phyloP scores from a whole-genome alignment of 2,888 invertebrate genomes.

The Synanthedon vespiformis region DNA sequence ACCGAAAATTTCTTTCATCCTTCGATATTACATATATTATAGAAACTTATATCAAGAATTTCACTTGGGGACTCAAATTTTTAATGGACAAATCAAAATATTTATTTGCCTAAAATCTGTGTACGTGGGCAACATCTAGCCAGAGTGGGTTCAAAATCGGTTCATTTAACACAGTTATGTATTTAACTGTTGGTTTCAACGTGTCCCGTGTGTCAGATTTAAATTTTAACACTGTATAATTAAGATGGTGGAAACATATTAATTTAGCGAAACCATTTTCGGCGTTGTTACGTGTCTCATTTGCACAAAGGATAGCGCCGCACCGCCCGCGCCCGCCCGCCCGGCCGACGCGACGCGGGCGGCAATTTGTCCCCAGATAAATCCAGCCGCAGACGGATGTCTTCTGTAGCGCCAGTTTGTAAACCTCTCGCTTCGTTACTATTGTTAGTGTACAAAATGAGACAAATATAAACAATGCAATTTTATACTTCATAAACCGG shows the following conservation, averaged over 20 bases:
- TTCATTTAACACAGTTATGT: no score
- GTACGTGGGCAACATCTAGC: no score
- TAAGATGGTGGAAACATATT: constrained; percentile 37
- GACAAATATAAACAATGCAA: constrained; percentile 1
- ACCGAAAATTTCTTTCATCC: no score
- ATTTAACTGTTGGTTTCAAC: no score
- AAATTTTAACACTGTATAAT: constrained; percentile 6
- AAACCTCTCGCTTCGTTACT: constrained; percentile 22
- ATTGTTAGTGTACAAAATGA: constrained; percentile 4
- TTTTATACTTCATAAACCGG: background rate
- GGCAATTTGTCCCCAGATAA: constrained; percentile 63
- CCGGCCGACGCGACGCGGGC: constrained; percentile 13
- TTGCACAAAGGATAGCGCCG: constrained; percentile 40
- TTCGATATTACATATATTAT: no score
- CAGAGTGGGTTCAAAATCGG: no score
- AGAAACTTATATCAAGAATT: no score
- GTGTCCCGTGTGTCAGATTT: background rate
- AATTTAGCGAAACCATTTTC: constrained; percentile 45
- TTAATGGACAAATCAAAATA: no score
- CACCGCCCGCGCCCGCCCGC: constrained; percentile 8
- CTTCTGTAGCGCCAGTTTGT: constrained; percentile 33
- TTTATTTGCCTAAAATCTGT: no score
- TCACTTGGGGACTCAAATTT: no score
- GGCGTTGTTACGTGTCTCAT: constrained; percentile 49
- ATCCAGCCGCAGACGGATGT: constrained; percentile 57